Base-by-base conservation (phyloP, 2,113 vertebrate species). In the Vireo altiloquus region DNA sequence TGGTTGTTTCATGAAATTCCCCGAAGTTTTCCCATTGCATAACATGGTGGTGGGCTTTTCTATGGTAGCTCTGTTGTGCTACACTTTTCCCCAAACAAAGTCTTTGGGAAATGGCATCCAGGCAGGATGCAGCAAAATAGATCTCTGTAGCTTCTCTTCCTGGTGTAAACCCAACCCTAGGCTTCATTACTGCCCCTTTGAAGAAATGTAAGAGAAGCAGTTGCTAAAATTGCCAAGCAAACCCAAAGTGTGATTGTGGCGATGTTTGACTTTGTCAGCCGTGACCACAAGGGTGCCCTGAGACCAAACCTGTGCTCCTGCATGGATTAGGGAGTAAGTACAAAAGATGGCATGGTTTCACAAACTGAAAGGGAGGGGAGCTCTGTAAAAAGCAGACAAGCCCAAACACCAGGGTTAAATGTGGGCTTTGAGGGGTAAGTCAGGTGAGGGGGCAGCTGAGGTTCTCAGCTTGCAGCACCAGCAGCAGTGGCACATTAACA, bases 401-500 rank as follows among this genome's bases (percentile, higher is more conserved):
- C 8, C 15, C 53, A 59, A 53, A 42, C 6, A 30, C 27, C 47
- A 11, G 47, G 31, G n/a, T 53, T 52, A 54, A 46, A 57, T 40
- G 12, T 39, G 65, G 30, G 20, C 37, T 85, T 33, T 76, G 53
- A 72, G 75, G 37, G 46, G 14, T 49, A 21, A 30, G 10, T 53
- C 49, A 49, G 66, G 76, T 81, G 76, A 89, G 46, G 78, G 91
- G 68, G 63, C 71, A 88, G 66, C 63, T 1, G 85, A 80, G 75
- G 47, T 33, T 46, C 63, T 87, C 15, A 3, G 57, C 75, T 72
- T 72, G 59, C 46, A 39, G 70, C 69, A 37, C 23, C 2, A 3
- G 86, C 63, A 69, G 64, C 54, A 11, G n/a, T 25, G 13, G 1
- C 49, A 33, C 7, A 0, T 10, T 8, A 24, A 27, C 0, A 0